phyloP scores from a whole-genome alignment of 1,140 invertebrate genomes.

The Caligus rogercresseyi region DNA sequence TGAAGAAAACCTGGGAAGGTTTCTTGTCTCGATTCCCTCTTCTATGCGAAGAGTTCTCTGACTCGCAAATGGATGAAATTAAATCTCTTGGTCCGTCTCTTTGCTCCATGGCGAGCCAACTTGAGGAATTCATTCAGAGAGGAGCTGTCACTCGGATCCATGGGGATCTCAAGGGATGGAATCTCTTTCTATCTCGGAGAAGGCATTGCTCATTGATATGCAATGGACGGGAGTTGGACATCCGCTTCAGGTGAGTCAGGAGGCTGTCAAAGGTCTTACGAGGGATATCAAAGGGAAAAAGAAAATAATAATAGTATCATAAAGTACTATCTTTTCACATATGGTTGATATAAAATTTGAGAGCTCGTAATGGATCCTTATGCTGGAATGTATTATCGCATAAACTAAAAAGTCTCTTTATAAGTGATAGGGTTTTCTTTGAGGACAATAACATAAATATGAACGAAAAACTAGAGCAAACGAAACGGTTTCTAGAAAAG shows the following conservation, averaged over 20 bases:
- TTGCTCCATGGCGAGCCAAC: not conserved
- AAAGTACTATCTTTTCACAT: too few species aligned
- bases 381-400: too few species aligned
- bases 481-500: too few species aligned
- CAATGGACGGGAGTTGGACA: slow-evolving; percentile 19
- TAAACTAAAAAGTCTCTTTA: too few species aligned
- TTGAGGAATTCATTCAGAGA: slow-evolving; percentile 2
- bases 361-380: too few species aligned
- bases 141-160: slow-evolving; percentile 9
- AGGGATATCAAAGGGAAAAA: not conserved
- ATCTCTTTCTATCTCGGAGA: slow-evolving; percentile 10
- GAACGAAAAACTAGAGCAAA: too few species aligned
- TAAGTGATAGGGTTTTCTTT: too few species aligned
- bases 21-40: not conserved
- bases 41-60: not conserved
- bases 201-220: slow-evolving; percentile 15
- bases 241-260: slow-evolving; percentile 14
- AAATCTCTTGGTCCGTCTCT: not conserved
- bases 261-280: not conserved
- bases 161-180: slow-evolving; percentile 19
- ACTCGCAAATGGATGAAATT: not conserved
- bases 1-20: not conserved
- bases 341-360: too few species aligned
- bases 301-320: not conserved
- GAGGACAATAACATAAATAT: too few species aligned